Conservation (phyloP, 2,888 invertebrate species). For the Melinopterus prodromus region DNA sequence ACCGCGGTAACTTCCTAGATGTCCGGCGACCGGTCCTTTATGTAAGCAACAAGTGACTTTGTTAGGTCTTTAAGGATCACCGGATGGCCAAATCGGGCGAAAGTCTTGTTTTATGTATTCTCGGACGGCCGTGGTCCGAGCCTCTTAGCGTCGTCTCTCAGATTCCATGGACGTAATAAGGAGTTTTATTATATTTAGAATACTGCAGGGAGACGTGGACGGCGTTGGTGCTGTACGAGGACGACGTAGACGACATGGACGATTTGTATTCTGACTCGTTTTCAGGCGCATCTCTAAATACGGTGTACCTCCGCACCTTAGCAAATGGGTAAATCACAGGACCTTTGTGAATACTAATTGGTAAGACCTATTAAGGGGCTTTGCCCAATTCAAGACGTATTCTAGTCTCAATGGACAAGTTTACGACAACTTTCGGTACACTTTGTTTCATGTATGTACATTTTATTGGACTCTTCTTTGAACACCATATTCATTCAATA, state of each 20-base stretch:
- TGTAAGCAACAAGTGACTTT: constrained; percentile 24
- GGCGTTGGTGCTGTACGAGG: neutral
- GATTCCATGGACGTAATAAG: constrained; percentile 15
- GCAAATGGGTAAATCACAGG: neutral
- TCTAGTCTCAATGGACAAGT: neutral
- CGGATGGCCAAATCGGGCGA: constrained; percentile 24
- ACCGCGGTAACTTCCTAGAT: constrained; percentile 25
- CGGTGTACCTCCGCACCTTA: neutral
- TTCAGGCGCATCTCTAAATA: neutral
- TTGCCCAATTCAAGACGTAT: neutral
- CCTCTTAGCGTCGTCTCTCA: constrained; percentile 14
- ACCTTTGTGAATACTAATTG: neutral
- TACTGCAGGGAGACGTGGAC: neutral
- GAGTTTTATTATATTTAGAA: neutral
- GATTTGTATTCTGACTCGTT: neutral
- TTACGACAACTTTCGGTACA: neutral
- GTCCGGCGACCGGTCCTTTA: constrained; percentile 22
- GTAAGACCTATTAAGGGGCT: neutral
- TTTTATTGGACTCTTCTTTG: no score
- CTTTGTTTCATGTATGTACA: neutral
- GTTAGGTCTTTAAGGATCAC: constrained; percentile 20
- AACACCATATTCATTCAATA: no score
- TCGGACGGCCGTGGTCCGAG: constrained; percentile 14
- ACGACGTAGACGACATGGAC: neutral
- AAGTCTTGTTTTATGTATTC: constrained; percentile 22